These are phyloP conservation scores for Diogma glabrata DNA, from an alignment of 2,888 invertebrate species.

Conservation along the genomic window DNA sequence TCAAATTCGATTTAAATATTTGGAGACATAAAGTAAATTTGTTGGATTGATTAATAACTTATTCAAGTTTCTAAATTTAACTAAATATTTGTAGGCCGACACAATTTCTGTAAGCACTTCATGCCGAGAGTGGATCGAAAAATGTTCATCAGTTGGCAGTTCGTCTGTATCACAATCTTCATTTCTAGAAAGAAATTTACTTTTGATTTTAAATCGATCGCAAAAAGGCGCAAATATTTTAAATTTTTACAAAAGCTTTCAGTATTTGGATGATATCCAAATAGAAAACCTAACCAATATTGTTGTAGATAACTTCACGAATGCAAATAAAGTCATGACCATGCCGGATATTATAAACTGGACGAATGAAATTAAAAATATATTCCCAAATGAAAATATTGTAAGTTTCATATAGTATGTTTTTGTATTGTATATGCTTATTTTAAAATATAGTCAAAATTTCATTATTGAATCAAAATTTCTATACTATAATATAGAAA, in stretches of 20 bases:
- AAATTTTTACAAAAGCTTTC: background rate
- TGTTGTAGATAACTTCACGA: background rate
- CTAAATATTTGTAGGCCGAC: background rate
- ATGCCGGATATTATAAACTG: constrained; percentile 2
- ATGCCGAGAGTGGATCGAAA: too few relatives aligned
- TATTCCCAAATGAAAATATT: background rate
- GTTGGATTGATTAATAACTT: background rate
- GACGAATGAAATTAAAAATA: background rate
- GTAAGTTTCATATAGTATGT: too few relatives aligned
- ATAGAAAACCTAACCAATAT: background rate
- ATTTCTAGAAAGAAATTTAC: too few relatives aligned
- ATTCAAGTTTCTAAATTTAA: background rate
- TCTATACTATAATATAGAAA: too few relatives aligned
- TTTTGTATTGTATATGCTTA: too few relatives aligned
- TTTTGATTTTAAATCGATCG: too few relatives aligned
- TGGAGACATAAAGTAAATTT: constrained; percentile 1
- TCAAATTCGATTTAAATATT: background rate
- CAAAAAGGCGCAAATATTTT: too few relatives aligned
- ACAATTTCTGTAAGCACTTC: constrained; percentile 1
- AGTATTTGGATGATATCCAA: background rate
- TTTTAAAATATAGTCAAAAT: too few relatives aligned
- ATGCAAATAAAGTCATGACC: background rate
- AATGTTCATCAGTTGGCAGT: too few relatives aligned
- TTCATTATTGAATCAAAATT: too few relatives aligned
- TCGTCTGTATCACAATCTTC: too few relatives aligned